These are phyloP conservation scores for Pterocles burchelli DNA, from an alignment of 2,113 vertebrate genomes.

Conservation along the genomic window DNA sequence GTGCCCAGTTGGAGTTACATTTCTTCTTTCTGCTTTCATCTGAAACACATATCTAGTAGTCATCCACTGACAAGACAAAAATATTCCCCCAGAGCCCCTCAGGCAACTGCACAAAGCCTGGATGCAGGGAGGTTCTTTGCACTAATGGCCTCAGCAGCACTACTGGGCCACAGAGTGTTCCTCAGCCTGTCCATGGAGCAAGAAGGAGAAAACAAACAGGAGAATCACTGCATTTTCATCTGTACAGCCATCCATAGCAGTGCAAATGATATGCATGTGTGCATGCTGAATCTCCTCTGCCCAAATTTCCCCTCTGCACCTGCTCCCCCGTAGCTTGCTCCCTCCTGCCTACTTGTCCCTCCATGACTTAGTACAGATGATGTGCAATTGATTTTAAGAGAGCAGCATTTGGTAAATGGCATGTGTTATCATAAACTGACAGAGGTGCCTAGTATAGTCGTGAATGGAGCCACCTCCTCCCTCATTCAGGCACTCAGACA, in stretches of 20 bases:
- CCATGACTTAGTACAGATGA: not conserved
- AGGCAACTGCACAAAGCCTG: rapidly evolving
- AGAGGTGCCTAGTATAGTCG: rapidly evolving
- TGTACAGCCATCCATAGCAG: not conserved
- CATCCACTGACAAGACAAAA: not conserved
- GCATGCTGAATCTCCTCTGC: not conserved
- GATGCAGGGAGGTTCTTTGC: not conserved
- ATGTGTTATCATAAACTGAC: not conserved
- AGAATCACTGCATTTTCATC: not conserved
- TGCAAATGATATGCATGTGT: not conserved
- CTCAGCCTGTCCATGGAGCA: not conserved
- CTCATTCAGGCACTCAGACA: not conserved
- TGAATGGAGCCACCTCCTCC: not conserved
- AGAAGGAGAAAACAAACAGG: not conserved
- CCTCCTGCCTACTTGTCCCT: rapidly evolving
- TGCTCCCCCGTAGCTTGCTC: not conserved
- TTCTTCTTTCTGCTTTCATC: not conserved
- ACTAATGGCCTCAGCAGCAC: not conserved
- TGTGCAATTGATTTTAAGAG: not conserved
- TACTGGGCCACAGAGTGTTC: rapidly evolving
- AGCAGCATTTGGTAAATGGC: not conserved
- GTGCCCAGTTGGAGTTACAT: not conserved
- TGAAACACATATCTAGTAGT: not conserved
- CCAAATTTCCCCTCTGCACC: not conserved
- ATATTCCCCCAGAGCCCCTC: not conserved